phyloP scores from a whole-genome alignment of 2,113 vertebrate genomes.

The Cacatua alba region DNA sequence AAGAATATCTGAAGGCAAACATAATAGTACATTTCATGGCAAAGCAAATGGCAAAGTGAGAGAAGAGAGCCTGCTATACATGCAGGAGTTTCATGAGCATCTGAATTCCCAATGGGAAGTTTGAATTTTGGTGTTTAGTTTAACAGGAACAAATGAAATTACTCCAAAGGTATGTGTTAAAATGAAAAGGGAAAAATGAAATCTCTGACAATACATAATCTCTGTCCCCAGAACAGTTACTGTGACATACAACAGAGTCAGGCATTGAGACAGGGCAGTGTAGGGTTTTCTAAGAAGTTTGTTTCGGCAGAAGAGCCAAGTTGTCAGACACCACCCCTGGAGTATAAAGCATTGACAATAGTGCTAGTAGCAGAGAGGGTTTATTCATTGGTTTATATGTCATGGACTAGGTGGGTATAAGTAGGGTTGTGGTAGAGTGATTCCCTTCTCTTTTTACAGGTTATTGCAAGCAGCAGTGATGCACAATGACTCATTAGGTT shows the following conservation, averaged over 20 bases:
- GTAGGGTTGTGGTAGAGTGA: background rate
- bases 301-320: background rate
- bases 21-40: background rate
- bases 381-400: background rate
- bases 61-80: background rate
- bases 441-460: slow-evolving; percentile 1
- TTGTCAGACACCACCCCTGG: background rate
- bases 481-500: background rate
- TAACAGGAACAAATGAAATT: background rate
- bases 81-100: background rate
- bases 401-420: background rate
- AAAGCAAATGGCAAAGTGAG: background rate
- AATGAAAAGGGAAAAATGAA: background rate
- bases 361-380: background rate
- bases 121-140: background rate
- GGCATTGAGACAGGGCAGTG: background rate
- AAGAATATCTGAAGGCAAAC: background rate
- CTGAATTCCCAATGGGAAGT: background rate
- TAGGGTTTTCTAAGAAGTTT: background rate
- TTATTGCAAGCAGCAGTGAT: background rate
- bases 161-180: background rate
- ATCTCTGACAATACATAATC: background rate
- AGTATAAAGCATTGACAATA: background rate
- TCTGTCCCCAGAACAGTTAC: background rate
- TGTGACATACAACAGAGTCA: background rate